phyloP scores from a whole-genome alignment of 2,113 vertebrate species.

The Empidonax traillii region DNA sequence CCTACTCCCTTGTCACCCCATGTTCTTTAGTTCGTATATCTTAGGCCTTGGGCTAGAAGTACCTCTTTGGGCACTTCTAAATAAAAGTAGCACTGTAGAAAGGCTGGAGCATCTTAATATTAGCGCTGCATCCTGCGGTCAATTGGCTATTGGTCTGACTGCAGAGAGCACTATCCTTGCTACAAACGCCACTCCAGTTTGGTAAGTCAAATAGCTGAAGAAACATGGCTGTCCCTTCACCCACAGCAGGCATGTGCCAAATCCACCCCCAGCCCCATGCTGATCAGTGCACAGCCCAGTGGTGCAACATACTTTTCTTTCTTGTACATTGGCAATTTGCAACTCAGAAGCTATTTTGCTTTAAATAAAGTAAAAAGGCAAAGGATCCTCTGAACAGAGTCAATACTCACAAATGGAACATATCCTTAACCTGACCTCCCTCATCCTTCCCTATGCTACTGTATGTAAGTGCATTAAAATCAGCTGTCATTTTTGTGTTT shows the following conservation, averaged over 20 bases:
- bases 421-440: background rate
- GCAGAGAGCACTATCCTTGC: background rate
- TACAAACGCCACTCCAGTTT: background rate
- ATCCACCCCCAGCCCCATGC: background rate
- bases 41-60: background rate
- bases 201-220: background rate
- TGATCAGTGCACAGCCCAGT: background rate
- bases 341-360: background rate
- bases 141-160: fast-evolving
- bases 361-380: background rate
- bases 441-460: background rate
- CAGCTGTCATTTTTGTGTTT: background rate
- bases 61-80: background rate
- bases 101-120: background rate
- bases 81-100: background rate
- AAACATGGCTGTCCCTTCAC: background rate
- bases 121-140: background rate
- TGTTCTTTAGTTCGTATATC: background rate
- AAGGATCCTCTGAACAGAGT: background rate
- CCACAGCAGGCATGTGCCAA: background rate
- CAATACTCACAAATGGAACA: background rate
- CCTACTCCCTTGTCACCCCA: background rate
- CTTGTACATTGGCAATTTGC: background rate
- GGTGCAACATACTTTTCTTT: background rate
- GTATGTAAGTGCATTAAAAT: background rate